Evolutionary conservation across 2,888 invertebrate genomes (phyloP), one percentile per base, ranked within the genome.

Genomic region (Drosophila neonasuta): DNA sequence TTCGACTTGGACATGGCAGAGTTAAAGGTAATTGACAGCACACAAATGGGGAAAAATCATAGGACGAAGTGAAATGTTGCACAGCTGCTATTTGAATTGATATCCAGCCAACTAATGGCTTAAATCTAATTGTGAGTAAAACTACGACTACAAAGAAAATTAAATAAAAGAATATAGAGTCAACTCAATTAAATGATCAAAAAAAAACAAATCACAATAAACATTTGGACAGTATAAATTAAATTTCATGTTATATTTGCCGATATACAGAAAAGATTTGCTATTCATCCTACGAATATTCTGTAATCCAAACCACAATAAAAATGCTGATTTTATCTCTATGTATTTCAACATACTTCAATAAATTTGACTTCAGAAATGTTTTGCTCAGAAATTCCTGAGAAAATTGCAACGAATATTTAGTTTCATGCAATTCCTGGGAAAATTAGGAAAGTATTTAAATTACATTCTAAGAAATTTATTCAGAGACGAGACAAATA

Each of bases 1-100:
- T 51, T 51, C 10, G 10, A 17, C 29, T 46, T 29, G 44, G 15
- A 20, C 34, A 34, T 10, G 2, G 10, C 34, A 11, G 41, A 15
- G 51, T 9, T 9, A 41, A 61, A 56, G 34, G 36, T 68, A 57
- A 34, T 51, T 60, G 67, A 66, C 61, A 61, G 44, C 64, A 34
- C 24, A 20, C 44, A 63, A 61, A 48, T 54, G 24, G 41, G 17
- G 17, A 54, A 36, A 52, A 39, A 29, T 29, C 46, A 11, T 30
- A 2, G 46, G 17, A 45, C 6, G 10, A 2, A 2, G 24, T 34
- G 10, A 45, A 8, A 6, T 20, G 13, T 7, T 34, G 42, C 17
- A 34, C 42, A 44, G 29, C 15, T 51, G 51, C 32, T 34, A 17
- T 54, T 32, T 4, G 15, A 24, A 32, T 10, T 24, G 20, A 24